phyloP scores from a whole-genome alignment of 2,888 invertebrate species.

The Agrypnus murinus region DNA sequence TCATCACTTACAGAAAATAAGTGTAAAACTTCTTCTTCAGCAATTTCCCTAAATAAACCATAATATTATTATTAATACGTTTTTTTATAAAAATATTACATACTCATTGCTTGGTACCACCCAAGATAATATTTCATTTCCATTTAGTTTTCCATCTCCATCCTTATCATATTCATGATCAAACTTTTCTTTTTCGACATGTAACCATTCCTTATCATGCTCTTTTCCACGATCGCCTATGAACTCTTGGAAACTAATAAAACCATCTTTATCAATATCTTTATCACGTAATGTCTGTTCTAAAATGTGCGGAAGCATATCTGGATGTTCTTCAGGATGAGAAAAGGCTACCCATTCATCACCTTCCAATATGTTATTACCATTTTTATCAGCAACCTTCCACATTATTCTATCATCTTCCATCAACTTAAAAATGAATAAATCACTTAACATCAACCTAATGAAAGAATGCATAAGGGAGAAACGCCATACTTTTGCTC shows the following conservation, averaged over 20 bases:
- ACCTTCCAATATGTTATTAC: constrained; percentile 83
- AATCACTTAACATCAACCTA: no score
- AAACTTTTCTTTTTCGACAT: constrained; percentile 87
- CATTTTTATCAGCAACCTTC: constrained; percentile 86
- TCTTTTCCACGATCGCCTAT: constrained; percentile 81
- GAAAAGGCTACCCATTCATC: constrained; percentile 92
- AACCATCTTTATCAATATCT: constrained; percentile 89
- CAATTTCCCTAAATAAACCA: constrained; percentile 79
- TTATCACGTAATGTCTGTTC: constrained; percentile 90
- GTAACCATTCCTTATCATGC: constrained; percentile 83
- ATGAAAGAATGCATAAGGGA: no score
- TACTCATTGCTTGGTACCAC: constrained; percentile 92
- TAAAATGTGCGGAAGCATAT: constrained; percentile 87
- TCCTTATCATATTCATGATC: constrained; percentile 90
- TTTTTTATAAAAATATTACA: constrained; percentile 66
- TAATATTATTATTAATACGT: background rate
- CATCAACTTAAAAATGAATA: constrained; percentile 70
- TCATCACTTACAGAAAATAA: constrained; percentile 91
- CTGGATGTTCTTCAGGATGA: constrained; percentile 94
- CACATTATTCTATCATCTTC: constrained; percentile 92
- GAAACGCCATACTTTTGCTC: no score
- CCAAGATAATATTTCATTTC: constrained; percentile 90
- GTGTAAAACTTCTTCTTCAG: constrained; percentile 92
- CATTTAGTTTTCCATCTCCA: constrained; percentile 86
- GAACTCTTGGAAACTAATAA: constrained; percentile 90